Evolutionary conservation across 2,888 invertebrate species (phyloP).

Genomic region (Apodemia hepburni): DNA sequence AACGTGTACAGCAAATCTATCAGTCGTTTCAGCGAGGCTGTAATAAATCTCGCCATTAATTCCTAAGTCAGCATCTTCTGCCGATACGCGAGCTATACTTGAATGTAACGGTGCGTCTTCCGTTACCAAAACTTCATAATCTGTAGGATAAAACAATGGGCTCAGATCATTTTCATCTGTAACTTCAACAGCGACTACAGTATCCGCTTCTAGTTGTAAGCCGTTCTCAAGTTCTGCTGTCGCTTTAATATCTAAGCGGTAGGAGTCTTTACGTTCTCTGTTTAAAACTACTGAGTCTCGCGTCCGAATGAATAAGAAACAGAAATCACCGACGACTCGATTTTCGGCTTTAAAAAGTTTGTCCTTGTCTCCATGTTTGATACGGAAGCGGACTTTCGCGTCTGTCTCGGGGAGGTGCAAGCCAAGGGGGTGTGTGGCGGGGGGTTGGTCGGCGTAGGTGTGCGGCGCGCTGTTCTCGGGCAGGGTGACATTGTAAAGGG

Average conservation of each 20-base stretch:
- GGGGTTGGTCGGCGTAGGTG: slow-evolving; percentile 87
- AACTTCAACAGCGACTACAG: slow-evolving; percentile 85
- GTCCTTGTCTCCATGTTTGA: slow-evolving; percentile 92
- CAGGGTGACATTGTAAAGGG: slow-evolving; percentile 92
- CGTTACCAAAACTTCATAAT: slow-evolving; percentile 91
- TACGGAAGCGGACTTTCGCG: slow-evolving; percentile 87
- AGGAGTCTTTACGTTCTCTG: slow-evolving; percentile 93
- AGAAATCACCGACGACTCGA: slow-evolving; percentile 94
- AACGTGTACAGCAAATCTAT: slow-evolving; percentile 95
- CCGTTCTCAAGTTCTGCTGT: slow-evolving; percentile 79
- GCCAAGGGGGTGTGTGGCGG: slow-evolving; percentile 90
- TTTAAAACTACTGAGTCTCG: slow-evolving; percentile 94
- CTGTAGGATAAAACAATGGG: slow-evolving; percentile 94
- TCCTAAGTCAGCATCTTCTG: slow-evolving; percentile 97
- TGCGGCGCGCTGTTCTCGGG: slow-evolving; percentile 96
- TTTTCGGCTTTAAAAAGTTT: slow-evolving; percentile 96
- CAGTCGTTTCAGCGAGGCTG: slow-evolving; percentile 90
- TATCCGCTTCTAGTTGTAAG: slow-evolving; percentile 84
- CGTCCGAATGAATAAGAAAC: slow-evolving; percentile 94
- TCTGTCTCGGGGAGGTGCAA: slow-evolving; percentile 73
- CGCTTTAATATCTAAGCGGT: slow-evolving; percentile 87
- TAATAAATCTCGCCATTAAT: slow-evolving; percentile 98
- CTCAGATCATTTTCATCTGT: slow-evolving; percentile 94
- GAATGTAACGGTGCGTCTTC: slow-evolving; percentile 94
- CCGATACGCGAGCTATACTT: slow-evolving; percentile 88